These are phyloP conservation scores for Globia sparganii DNA, from an alignment of 2,888 invertebrate genomes.

Conservation along the genomic window DNA sequence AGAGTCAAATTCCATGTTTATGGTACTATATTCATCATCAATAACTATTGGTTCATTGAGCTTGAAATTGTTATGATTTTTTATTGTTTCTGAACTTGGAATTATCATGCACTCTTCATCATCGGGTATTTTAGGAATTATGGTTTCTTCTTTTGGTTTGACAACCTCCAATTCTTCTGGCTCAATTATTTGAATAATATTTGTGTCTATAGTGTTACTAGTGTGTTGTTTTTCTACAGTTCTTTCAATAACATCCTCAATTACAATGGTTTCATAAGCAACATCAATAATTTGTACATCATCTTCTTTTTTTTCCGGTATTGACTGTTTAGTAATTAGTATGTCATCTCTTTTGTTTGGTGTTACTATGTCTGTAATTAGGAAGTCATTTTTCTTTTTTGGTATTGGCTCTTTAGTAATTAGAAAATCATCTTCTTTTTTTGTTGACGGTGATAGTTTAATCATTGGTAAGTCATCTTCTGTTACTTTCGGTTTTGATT, in stretches of 20 bases:
- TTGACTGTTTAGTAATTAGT: not conserved
- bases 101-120: conserved; percentile 54
- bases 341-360: not conserved
- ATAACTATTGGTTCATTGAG: conserved; percentile 48
- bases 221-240: not conserved
- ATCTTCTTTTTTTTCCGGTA: not conserved
- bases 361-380: not conserved
- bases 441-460: not conserved
- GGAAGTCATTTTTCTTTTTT: not conserved
- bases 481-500: not conserved
- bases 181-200: conserved; percentile 30
- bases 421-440: not conserved
- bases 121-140: not conserved
- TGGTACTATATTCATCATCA: conserved; percentile 62
- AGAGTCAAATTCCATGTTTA: conserved; percentile 25
- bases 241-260: conserved; percentile 45
- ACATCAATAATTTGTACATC: conserved; percentile 62
- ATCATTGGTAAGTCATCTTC: not conserved
- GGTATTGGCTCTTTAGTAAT: not conserved
- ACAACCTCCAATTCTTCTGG: not conserved
- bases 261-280: conserved; percentile 66
- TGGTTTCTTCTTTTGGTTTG: not conserved
- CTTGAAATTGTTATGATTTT: conserved; percentile 1
- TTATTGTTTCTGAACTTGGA: conserved; percentile 9
- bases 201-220: not conserved